A percentile compares a stretch with the other conserved stretches of the same genome.
phyloP scores from a whole-genome alignment of 1,140 invertebrate genomes.

The Drosophila malerkotliana region DNA sequence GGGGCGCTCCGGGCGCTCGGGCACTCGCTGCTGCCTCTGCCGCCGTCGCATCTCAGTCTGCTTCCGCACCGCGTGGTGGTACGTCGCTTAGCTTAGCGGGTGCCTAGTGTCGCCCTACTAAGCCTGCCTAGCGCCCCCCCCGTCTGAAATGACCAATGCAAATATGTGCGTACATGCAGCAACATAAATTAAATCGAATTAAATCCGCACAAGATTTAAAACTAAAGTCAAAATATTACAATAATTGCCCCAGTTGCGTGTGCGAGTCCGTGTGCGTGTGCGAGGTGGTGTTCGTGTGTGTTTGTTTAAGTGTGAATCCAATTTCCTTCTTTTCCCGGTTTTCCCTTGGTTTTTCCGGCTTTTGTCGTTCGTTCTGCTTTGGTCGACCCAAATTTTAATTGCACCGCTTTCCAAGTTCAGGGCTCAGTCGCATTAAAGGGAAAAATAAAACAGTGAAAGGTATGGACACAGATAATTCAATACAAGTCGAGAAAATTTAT shows the following conservation, averaged over 20 bases:
- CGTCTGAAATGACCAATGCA: conserved; percentile 29
- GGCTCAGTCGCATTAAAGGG: not conserved
- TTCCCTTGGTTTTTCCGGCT: conserved; percentile 14
- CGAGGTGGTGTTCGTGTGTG: conserved; percentile 9
- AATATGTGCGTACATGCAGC: conserved; percentile 54
- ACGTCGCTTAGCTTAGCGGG: conserved; percentile 40
- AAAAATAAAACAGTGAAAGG: conserved; percentile 23
- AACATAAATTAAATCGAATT: conserved; percentile 73
- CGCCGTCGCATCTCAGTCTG: conserved; percentile 27
- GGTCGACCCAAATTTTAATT: conserved; percentile 42
- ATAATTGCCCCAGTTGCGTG: conserved; percentile 29
- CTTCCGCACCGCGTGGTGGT: conserved; percentile 67
- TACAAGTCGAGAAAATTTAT: not conserved
- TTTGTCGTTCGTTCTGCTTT: conserved; percentile 26
- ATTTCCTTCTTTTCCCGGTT: conserved; percentile 49
- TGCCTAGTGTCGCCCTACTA: conserved; percentile 2
- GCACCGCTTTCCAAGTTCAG: conserved; percentile 2
- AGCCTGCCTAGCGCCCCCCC: not conserved
- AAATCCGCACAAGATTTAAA: conserved; percentile 58
- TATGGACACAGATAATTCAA: conserved; percentile 6
- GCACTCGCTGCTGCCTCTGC: conserved; percentile 57
- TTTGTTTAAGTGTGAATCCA: conserved; percentile 44
- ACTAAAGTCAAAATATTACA: conserved; percentile 62
- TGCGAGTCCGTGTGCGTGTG: conserved; percentile 11
- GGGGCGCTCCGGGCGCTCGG: conserved; percentile 30